Base-by-base conservation (phyloP, 1,140 invertebrate species). In the Marisa cornuarietis region DNA sequence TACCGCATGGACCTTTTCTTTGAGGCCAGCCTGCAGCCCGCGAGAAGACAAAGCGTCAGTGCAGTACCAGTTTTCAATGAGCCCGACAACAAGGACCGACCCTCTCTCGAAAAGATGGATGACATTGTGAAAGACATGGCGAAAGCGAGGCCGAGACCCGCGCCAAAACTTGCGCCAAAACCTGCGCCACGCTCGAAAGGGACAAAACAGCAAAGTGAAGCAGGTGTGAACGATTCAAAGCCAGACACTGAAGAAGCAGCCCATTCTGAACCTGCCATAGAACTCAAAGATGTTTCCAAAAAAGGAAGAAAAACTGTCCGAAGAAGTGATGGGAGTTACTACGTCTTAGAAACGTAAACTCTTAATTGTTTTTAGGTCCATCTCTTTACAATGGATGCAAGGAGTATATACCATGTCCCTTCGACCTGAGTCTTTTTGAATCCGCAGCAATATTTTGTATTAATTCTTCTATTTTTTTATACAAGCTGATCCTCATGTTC, bases 1-100 rank as follows among this genome's bases (percentile, higher is more conserved):
- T 77, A 68, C 63, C 62, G 65, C 61, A 63, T 54, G 18, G 76
- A 77, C 76, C 54, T 58, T 0, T 58, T 58, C 4, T 58, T 58
- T 18, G 76, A 49, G 9, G 76, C 76, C 7, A 54, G 54, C 63
- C 42, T 68, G 65, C 42, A 42, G 18, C 63, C 68, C 24, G 51
- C 31, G 11, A 13, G 22, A 11, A 24, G 22, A 11, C 13, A 11
- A 11, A 24, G n/a, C n/a, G 0, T 20, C 24, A 2, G 24, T 24
- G 72, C 72, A 20, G 31, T 74, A 52, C 18, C n/a, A 20, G 7
- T 2, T n/a, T 9, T 16, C 16, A 54, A n/a, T 13, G 72, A 6
- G 10, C n/a, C 7, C 24, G 1, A 13, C 11, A 22, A 11, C 11
- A 8, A 26, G 20, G 20, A 9, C 31, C 24, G 6, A 42, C 69